phyloP scores from a whole-genome alignment of 2,113 vertebrate species.

The Rhadina sibilatrix region DNA sequence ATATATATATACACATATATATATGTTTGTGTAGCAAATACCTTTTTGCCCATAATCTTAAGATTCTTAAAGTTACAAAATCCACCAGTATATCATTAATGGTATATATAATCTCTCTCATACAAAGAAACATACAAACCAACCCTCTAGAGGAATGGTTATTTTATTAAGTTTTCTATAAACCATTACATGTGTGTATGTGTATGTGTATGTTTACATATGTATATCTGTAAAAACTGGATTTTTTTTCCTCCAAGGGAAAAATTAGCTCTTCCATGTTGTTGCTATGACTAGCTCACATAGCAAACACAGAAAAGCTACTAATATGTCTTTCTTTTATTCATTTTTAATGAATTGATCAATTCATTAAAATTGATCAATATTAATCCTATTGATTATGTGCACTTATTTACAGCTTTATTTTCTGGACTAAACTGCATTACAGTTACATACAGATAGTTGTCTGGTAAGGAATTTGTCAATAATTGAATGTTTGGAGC shows the following conservation, averaged over 20 bases:
- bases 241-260: not conserved
- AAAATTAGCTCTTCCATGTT: not conserved
- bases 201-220: fast-evolving
- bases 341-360: not conserved
- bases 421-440: not conserved
- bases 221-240: fast-evolving
- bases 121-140: not conserved
- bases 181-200: not conserved
- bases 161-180: not conserved
- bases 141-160: not conserved
- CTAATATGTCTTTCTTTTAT: not conserved
- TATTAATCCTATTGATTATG: not conserved
- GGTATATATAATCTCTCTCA: not conserved
- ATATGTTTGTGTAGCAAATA: not conserved
- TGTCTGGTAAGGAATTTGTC: not conserved
- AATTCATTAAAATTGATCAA: not conserved
- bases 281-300: not conserved
- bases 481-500: not conserved
- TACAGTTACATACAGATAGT: not conserved
- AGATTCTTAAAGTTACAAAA: not conserved
- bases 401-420: not conserved
- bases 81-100: not conserved
- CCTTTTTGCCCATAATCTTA: not conserved
- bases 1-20: too few species aligned
- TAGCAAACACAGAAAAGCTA: not conserved